phyloP scores from a whole-genome alignment of 2,888 invertebrate species.

The Isotomurus palustris region DNA sequence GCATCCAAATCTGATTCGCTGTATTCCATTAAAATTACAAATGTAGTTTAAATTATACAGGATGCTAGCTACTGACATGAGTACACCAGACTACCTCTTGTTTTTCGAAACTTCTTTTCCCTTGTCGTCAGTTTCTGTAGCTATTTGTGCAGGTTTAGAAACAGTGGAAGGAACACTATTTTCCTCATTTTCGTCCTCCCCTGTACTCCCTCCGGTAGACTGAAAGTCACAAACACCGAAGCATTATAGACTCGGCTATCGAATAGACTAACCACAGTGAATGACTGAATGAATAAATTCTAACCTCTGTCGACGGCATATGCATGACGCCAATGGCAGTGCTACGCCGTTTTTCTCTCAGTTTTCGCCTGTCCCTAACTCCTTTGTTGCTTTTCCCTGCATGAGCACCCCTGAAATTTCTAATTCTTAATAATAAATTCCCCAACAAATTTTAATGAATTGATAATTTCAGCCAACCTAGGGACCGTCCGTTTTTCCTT shows the following conservation, averaged over 20 bases:
- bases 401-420: constrained; percentile 51
- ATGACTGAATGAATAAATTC: background rate
- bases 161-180: constrained; percentile 51
- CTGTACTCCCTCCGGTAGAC: constrained; percentile 60
- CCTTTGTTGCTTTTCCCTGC: constrained; percentile 57
- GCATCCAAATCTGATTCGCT: constrained; percentile 60
- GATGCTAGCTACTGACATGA: background rate
- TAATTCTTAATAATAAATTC: background rate
- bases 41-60: background rate
- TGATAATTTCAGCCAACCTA: constrained; percentile 23
- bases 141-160: constrained; percentile 24
- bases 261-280: background rate
- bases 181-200: constrained; percentile 55
- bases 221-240: constrained; percentile 45
- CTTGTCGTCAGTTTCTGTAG: constrained; percentile 38
- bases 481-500: constrained; percentile 48
- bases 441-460: background rate
- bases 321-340: constrained; percentile 57
- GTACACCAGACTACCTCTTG: constrained; percentile 1
- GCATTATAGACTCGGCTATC: background rate
- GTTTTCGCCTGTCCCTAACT: constrained; percentile 57
- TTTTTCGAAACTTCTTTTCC: background rate
- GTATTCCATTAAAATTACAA: constrained; percentile 32
- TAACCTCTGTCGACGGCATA: constrained; percentile 59
- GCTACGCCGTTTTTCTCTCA: constrained; percentile 58